These are phyloP conservation scores for Corella eumyota DNA, from an alignment of 23 tunicate species.

Conservation along the genomic window DNA sequence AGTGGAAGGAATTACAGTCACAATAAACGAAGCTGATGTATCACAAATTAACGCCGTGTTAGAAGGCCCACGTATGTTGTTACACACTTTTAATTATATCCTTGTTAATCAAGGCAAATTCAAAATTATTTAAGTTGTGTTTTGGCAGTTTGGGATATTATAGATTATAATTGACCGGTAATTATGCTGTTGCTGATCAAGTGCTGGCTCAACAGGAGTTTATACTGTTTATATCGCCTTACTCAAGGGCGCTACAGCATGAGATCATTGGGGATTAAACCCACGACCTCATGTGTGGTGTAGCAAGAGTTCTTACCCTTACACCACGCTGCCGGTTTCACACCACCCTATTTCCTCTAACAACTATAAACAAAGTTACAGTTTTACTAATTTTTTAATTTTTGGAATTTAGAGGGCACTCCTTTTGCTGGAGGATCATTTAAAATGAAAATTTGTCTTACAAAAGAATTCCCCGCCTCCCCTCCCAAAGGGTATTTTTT, in stretches of 20 bases:
- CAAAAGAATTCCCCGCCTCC: conserved; percentile 70
- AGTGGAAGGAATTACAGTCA: conserved; percentile 68
- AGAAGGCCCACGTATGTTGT: conserved; percentile 92
- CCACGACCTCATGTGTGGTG: no score
- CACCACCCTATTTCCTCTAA: not conserved
- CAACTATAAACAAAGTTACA: conserved; percentile 1
- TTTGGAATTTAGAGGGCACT: conserved; percentile 81
- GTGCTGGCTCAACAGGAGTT: no score
- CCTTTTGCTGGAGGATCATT: conserved; percentile 89
- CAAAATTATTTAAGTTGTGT: not conserved
- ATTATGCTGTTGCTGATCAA: no score
- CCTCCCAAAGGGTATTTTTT: conserved; percentile 88
- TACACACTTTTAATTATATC: no score
- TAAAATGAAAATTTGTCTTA: conserved; percentile 66
- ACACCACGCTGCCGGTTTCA: no score
- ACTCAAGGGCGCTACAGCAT: no score
- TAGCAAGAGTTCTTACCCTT: no score
- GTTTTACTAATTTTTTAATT: not conserved
- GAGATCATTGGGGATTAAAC: no score
- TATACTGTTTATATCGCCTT: no score
- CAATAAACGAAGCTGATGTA: conserved; percentile 71
- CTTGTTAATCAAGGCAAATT: not conserved
- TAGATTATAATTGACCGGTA: no score
- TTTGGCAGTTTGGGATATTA: no score
- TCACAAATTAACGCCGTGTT: conserved; percentile 71